A percentile compares a stretch with the other conserved stretches of the same genome.
Evolutionary conservation across 2,113 vertebrate genomes (phyloP).

Genomic region (Myrmecophaga tridactyla): DNA sequence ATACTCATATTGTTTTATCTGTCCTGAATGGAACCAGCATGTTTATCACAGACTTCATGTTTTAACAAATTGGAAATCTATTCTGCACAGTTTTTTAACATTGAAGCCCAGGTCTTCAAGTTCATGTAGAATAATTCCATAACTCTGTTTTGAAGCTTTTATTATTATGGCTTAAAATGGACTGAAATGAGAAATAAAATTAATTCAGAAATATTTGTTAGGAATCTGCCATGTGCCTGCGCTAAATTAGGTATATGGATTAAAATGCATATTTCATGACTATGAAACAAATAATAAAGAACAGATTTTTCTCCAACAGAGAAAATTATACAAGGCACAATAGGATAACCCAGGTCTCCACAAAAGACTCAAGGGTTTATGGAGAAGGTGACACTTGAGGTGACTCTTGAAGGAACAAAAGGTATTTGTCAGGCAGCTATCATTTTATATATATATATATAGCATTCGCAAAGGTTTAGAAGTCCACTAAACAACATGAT

Average conservation of each 20-base stretch:
- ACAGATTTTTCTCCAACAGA: slow-evolving; percentile 18
- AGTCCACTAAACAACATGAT: not conserved
- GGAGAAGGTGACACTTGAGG: not conserved
- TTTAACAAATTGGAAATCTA: slow-evolving; percentile 30
- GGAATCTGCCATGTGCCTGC: not conserved
- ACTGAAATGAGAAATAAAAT: slow-evolving; percentile 51
- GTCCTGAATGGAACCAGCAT: not conserved
- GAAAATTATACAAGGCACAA: not conserved
- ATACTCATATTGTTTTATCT: not conserved
- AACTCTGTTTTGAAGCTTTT: not conserved
- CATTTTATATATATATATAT: not conserved
- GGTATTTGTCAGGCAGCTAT: not conserved
- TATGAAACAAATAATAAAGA: not conserved
- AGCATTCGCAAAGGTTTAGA: not conserved
- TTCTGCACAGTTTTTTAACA: not conserved
- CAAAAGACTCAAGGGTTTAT: not conserved
- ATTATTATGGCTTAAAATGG: slow-evolving; percentile 34
- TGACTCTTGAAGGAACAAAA: not conserved
- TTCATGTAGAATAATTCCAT: not conserved
- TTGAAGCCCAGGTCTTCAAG: slow-evolving; percentile 34
- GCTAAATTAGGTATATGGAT: not conserved
- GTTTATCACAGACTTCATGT: not conserved
- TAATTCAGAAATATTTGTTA: slow-evolving; percentile 18
- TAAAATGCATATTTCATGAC: not conserved
- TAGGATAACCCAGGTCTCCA: not conserved